Base-by-base conservation (phyloP, 2,113 vertebrate species). In the Labrus mixtus region DNA sequence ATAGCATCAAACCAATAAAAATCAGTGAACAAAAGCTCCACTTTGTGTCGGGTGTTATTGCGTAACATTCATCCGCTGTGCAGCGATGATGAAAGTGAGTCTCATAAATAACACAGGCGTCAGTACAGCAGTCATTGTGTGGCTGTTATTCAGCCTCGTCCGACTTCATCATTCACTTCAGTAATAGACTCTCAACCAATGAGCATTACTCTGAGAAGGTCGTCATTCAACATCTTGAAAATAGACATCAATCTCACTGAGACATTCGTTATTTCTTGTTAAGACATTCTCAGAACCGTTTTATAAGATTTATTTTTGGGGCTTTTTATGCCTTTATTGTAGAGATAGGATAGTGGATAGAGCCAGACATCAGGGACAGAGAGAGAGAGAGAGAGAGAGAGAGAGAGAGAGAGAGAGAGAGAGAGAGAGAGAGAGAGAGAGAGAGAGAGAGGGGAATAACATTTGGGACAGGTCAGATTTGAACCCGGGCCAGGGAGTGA, bases 1-100 rank as follows among this genome's bases (percentile, higher is more conserved):
- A 92, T 90, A 89, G 85, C 88, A 91, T 91, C 76, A 90, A 90
- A 89, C 78, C 88, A 93, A 93, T 93, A 91, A 93, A 93, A 90
- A 69, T 43, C 69, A 70, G 81, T 84, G 70, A 90, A 86, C 59
- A 62, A 77, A 88, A 83, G 57, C 65, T 78, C 37, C 15, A 54
- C 33, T 19, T 20, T 66, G 78, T 82, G 70, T 81, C 19, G 10
- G 15, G 66, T 63, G 7, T 83, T 62, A 84, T 68, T 89, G n/a
- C 65, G 36, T 36, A 73, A 54, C 59, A 8, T 51, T 56, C 53
- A 62, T 33, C 45, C 20, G n/a, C 11, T 72, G 39, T 39, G 15
- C 58, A 68, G 36, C 8, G 23, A 54, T 43, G 7, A 55, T 41
- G 53, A 41, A 55, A 20, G 43, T 12, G 43, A 41, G 55, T 58